These are phyloP conservation scores for Tinamus guttatus DNA, from an alignment of 2,113 vertebrate species.

Conservation along the genomic window DNA sequence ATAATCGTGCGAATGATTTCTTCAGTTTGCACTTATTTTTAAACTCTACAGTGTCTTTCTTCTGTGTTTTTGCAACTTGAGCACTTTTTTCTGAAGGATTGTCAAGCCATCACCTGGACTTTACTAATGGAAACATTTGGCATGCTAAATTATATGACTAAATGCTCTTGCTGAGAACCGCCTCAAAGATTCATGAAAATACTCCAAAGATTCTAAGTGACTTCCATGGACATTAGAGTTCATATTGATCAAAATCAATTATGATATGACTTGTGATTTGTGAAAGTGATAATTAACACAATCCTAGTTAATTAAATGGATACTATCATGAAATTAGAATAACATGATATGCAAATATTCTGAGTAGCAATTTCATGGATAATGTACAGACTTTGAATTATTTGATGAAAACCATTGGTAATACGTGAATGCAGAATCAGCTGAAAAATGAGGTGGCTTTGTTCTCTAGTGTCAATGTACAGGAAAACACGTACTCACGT, in stretches of 20 bases:
- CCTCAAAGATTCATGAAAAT: background rate
- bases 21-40: background rate
- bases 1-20: background rate
- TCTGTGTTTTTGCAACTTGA: background rate
- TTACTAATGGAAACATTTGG: background rate
- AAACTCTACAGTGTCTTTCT: background rate
- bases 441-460: accelerated
- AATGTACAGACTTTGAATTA: slow-evolving; percentile 6
- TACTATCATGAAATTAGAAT: slow-evolving; percentile 26
- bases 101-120: background rate
- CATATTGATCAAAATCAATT: slow-evolving; percentile 15
- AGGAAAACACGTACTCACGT: accelerated
- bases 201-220: background rate
- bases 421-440: background rate
- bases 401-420: background rate
- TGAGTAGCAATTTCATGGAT: background rate
- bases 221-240: background rate
- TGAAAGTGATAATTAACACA: slow-evolving; percentile 34
- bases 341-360: slow-evolving; percentile 29
- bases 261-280: slow-evolving; percentile 2
- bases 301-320: slow-evolving; percentile 5
- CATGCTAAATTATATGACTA: background rate
- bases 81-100: background rate
- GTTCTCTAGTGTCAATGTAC: background rate
- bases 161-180: background rate